Percentiles rank a stretch among this genome's conserved stretches.
Evolutionary conservation across 2,888 invertebrate genomes (phyloP).

Genomic region (Temnothorax ravouxi): DNA sequence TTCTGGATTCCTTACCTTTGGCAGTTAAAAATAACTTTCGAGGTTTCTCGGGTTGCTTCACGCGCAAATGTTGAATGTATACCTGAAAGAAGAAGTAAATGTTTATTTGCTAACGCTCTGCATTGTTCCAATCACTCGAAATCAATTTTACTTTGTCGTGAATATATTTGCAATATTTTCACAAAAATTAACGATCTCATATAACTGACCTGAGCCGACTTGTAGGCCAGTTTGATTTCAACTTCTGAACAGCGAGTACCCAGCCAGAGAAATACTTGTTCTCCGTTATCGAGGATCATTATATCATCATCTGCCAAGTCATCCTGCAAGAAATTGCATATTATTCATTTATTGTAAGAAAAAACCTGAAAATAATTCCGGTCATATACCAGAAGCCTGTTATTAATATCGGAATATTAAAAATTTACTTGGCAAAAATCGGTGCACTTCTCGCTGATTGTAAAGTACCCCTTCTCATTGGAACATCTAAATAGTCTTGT

Average conservation of each 20-base stretch:
- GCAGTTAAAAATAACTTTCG: conserved; percentile 97
- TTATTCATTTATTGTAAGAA: background rate
- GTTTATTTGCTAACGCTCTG: background rate
- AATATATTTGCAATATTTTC: background rate
- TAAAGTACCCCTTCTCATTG: conserved; percentile 99
- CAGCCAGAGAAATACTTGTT: conserved; percentile 99
- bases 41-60: conserved; percentile 96
- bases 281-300: conserved; percentile 99
- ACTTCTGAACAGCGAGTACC: conserved; percentile 99
- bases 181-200: background rate
- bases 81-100: conserved; percentile 89
- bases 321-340: conserved; percentile 89
- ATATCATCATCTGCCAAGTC: conserved; percentile 99
- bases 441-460: conserved; percentile 99
- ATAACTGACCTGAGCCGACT: conserved; percentile 96
- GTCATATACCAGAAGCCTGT: background rate
- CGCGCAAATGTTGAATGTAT: conserved; percentile 98
- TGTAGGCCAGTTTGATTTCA: conserved; percentile 99
- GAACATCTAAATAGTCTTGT: conserved; percentile 99
- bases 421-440: conserved; percentile 96
- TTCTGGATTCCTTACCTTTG: conserved; percentile 97
- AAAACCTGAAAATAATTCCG: background rate
- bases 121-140: background rate
- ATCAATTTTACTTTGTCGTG: background rate
- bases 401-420: conserved; percentile 4